phyloP scores from a whole-genome alignment of 2,797 vertebrate genomes.

The Melanotaenia parkinsoni region DNA sequence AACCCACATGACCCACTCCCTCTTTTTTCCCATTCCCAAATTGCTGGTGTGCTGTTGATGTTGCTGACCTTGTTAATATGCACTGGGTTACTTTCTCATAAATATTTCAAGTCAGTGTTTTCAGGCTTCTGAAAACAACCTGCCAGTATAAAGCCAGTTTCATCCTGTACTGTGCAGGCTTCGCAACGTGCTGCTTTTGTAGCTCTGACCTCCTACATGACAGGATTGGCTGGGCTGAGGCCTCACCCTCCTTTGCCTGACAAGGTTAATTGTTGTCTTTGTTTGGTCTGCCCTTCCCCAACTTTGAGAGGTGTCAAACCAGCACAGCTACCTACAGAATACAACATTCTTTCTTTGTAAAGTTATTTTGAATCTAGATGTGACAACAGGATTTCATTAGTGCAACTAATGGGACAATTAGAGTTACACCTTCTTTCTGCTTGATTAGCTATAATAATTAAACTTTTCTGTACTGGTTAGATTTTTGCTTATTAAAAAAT shows the following conservation, averaged over 20 bases:
- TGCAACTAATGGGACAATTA: constrained; percentile 39
- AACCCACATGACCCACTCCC: constrained; percentile 35
- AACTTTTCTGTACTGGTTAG: not conserved
- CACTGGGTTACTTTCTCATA: constrained; percentile 79
- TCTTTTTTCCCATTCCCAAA: constrained; percentile 38
- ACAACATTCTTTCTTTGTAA: constrained; percentile 33
- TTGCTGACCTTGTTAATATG: constrained; percentile 82
- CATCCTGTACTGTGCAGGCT: constrained; percentile 52
- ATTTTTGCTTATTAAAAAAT: not conserved
- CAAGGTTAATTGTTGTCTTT: constrained; percentile 79
- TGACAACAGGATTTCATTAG: constrained; percentile 40
- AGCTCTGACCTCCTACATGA: constrained; percentile 78
- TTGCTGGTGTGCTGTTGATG: constrained; percentile 64
- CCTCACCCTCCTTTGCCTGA: constrained; percentile 69
- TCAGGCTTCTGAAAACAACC: constrained; percentile 80
- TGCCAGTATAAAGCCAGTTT: constrained; percentile 77
- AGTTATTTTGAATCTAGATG: constrained; percentile 47
- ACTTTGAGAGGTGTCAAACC: constrained; percentile 67
- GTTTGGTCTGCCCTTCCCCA: constrained; percentile 63
- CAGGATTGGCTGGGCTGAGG: constrained; percentile 58
- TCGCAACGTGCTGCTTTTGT: constrained; percentile 67
- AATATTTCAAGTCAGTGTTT: constrained; percentile 83
- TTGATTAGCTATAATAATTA: constrained; percentile 7
- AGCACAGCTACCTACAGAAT: constrained; percentile 33
- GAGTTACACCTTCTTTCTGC: not conserved